These are phyloP conservation scores for Cactoblastis cactorum DNA, from an alignment of 2,888 invertebrate genomes.

Conservation along the genomic window DNA sequence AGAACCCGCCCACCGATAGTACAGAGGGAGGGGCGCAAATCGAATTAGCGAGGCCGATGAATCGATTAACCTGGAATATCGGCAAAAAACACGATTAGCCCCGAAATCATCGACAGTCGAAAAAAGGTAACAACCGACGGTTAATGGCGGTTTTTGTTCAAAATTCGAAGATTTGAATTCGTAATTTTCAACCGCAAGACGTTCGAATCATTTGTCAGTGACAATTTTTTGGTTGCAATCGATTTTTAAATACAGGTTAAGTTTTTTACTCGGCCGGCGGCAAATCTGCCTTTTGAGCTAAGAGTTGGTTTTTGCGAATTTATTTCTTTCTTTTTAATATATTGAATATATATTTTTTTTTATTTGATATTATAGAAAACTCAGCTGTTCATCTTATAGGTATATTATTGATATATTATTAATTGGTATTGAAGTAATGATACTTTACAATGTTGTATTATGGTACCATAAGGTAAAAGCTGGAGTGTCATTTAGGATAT, in stretches of 20 bases:
- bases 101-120: conserved; percentile 73
- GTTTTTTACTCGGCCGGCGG: conserved; percentile 39
- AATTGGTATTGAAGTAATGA: too few relatives aligned
- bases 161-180: conserved; percentile 77
- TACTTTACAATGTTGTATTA: too few relatives aligned
- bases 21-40: conserved; percentile 70
- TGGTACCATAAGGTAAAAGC: too few relatives aligned
- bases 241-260: conserved; percentile 78
- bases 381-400: too few relatives aligned
- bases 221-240: conserved; percentile 78
- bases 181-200: conserved; percentile 76
- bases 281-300: conserved; percentile 38
- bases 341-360: conserved; percentile 28
- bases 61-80: conserved; percentile 72
- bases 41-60: conserved; percentile 72
- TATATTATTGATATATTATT: too few relatives aligned
- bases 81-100: conserved; percentile 77
- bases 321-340: conserved; percentile 49
- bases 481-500: conserved; percentile 16
- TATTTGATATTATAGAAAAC: too few relatives aligned
- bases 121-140: conserved; percentile 71
- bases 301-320: conserved; percentile 34
- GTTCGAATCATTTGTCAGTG: conserved; percentile 79
- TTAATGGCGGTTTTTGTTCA: conserved; percentile 77
- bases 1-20: conserved; percentile 67